Evolutionary conservation across 2,113 vertebrate species (phyloP), one percentile per base, ranked within the genome.

Genomic region (Barnardius zonarius): DNA sequence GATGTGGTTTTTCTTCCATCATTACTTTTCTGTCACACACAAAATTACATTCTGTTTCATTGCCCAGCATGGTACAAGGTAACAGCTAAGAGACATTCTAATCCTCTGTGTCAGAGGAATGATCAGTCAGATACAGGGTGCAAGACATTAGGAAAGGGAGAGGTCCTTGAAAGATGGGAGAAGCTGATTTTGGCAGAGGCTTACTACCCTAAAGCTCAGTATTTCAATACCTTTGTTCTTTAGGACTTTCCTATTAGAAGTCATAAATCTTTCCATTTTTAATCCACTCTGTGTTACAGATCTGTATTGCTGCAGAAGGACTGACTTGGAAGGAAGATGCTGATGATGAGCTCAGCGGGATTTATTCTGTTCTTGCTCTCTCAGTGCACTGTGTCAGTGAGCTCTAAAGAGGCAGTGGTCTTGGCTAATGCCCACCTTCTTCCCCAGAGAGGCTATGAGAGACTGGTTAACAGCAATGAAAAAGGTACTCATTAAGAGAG

Each of bases 401-500:
- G 94, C 69, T 67, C 72, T 79, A 97, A 97, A 90, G 95, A 97
- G 33, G 93, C 93, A 57, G 96, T 97, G 68, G 90, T 96, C 44
- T 84, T 98, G 73, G 89, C 93, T 69, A 99, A 99, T 66, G 92
- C 97, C 24, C 97, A 98, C 68, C 97, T 99, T 31, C 98, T 99
- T 27, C 51, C 95, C 2, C 85, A 93, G 7, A 95, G 97, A 78
- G 97, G 97, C 28, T 96, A 97, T 23, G 96, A 97, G 68, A 87
- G 86, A 46, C 97, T 99, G 83, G 57, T 97, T 67, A 99, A 99
- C 41, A 39, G 11, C 37, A 94, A 97, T 85, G 97, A 98, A 74
- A 98, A 96, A 98, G 98, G 98, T 98, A 98, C 25, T 91, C 23
- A 17, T 11, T 22, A 74, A 35, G 24, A 44, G 20, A 76, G 54